Conservation (phyloP, 2,797 vertebrate genomes). For the Tenualosa thibaudeaui region DNA sequence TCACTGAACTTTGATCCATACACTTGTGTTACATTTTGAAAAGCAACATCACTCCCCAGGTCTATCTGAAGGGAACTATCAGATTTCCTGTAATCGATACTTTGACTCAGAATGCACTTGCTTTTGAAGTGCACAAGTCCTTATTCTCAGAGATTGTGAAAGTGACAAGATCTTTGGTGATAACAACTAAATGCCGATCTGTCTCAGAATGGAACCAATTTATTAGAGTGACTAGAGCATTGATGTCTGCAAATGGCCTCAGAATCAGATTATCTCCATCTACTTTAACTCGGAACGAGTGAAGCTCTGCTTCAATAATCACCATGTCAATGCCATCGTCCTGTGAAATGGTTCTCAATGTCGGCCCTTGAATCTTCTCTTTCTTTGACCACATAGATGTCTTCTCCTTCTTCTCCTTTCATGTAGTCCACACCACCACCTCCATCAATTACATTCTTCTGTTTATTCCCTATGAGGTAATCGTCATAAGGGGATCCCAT, state of each 20-base stretch:
- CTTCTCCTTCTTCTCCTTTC: constrained; percentile 56
- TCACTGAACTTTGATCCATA: constrained; percentile 48
- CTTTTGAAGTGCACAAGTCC: constrained; percentile 41
- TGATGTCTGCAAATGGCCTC: rapidly evolving
- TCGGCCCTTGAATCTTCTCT: background rate
- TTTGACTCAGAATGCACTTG: constrained; percentile 51
- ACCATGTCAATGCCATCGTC: constrained; percentile 48
- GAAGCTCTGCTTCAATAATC: constrained; percentile 53
- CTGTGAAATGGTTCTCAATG: constrained; percentile 55
- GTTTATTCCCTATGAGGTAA: constrained; percentile 52
- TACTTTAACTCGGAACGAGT: constrained; percentile 35
- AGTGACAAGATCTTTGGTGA: constrained; percentile 55
- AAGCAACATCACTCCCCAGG: constrained; percentile 45
- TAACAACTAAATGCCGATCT: constrained; percentile 46
- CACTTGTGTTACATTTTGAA: constrained; percentile 44
- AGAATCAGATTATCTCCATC: constrained; percentile 29
- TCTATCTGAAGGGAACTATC: constrained; percentile 29
- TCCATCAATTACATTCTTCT: constrained; percentile 59
- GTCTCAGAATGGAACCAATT: constrained; percentile 56
- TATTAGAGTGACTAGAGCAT: constrained; percentile 35
- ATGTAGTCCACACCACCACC: constrained; percentile 54
- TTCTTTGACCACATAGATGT: constrained; percentile 57
- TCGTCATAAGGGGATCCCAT: constrained; percentile 35
- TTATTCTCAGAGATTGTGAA: constrained; percentile 45
- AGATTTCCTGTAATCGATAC: constrained; percentile 55